Evolutionary conservation across 1,140 invertebrate genomes (phyloP), one percentile per base, ranked within the genome.

Genomic region (Rhopalosiphum maidis): DNA sequence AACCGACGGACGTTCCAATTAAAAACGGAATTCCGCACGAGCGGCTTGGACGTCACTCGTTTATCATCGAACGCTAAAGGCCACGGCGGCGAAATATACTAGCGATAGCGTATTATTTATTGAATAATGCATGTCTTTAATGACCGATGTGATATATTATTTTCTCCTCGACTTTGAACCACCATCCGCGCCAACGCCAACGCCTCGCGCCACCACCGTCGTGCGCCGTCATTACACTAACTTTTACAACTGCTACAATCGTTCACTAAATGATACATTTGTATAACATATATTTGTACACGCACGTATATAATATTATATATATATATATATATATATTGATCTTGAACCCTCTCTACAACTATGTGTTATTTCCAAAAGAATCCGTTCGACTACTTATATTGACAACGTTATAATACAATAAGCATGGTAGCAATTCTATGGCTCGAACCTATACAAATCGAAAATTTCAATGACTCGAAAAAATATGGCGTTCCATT

Each of bases 1-100:
- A 54, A 46, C 54, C 51, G 35, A 55, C 60, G 43, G n/a, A 55
- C 8, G 23, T 90, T 90, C 51, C 88, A 90, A 90, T 90, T 90
- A 90, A 90, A 68, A 90, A 55, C n/a, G 51, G 30, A 55, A 90
- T 90, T 60, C 88, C 88, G n/a, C n/a, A n/a, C 48, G 35, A 22
- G 82, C 82, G 35, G 48, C 35, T 60, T 25, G 9, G 55, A n/a
- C 30, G 60, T 25, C 85, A 48, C 88, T 55, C 51, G 88, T 90
- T 90, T 90, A 90, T 90, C 88, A 90, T 35, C 51, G 22, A 37
- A 48, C 30, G 51, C 82, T 37, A 85, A 41, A 22, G 35, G 82
- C 18, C 41, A 41, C 41, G 83, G 3, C 41, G 41, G 21, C 82
- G 48, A 51, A 51, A 51, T 51, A 51, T 18, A 51, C 48, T 15